phyloP scores from a whole-genome alignment of 2,797 vertebrate species.

The Octomys mimax region DNA sequence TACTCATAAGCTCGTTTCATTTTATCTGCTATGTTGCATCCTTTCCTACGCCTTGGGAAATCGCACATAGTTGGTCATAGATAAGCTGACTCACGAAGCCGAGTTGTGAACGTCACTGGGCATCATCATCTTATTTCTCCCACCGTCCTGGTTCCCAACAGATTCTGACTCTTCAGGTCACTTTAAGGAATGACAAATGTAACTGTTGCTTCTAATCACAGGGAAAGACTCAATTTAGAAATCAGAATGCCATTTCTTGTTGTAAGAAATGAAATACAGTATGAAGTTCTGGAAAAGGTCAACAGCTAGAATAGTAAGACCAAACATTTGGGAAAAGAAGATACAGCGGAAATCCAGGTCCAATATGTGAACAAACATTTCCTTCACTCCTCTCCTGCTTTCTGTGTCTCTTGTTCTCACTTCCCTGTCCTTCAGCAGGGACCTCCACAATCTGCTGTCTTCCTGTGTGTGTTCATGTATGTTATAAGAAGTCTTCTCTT shows the following conservation, averaged over 20 bases:
- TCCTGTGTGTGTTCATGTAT: background rate
- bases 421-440: background rate
- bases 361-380: rapidly evolving
- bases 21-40: background rate
- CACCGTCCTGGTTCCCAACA: background rate
- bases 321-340: background rate
- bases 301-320: background rate
- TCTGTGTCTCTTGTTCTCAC: too few species aligned
- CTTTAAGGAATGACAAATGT: background rate
- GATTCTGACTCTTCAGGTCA: background rate
- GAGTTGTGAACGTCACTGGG: background rate
- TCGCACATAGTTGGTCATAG: background rate
- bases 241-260: background rate
- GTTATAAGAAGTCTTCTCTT: background rate
- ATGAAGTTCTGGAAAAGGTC: background rate
- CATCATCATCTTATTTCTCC: background rate
- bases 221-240: slow-evolving; percentile 35
- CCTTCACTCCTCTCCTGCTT: rapidly evolving
- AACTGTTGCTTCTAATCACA: background rate
- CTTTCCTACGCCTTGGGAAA: background rate
- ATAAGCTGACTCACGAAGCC: background rate
- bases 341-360: rapidly evolving
- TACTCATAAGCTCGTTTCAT: background rate
- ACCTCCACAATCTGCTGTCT: background rate
- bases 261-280: background rate